Evolutionary conservation across 2,888 invertebrate genomes (phyloP), one percentile per base, ranked within the genome.

Genomic region (Acheta domesticus): DNA sequence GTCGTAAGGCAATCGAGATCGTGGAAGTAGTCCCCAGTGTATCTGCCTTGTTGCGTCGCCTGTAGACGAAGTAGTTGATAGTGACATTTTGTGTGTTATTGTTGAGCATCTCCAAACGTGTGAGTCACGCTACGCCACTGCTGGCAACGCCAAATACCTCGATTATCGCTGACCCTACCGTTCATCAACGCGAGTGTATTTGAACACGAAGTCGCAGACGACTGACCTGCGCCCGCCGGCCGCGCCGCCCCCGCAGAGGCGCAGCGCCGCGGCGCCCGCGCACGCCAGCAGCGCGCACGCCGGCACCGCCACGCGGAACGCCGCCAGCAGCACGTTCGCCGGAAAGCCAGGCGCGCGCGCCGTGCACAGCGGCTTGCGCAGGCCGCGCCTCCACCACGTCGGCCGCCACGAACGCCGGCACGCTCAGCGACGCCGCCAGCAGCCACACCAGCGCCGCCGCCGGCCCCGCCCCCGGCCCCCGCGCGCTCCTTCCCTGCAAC

Each of bases 341-440:
- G 62, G 8, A 11, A 62, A 62, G 62, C 62, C 62, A 11, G 12
- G 62, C 62, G 62, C 14, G 62, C 62, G 62, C 62, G 62, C 62
- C n/a, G 62, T 62, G 62, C 62, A 62, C n/a, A 62, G 62, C 14
- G 62, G 16, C 14, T n/a, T 62, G 62, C 62, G 12, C 16, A 11
- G 62, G 62, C 62, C 62, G 62, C 62, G 62, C 62, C n/a, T 62
- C 62, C 62, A 62, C 62, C 62, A 62, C n/a, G 62, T 62, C 62
- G 3, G 62, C 62, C n/a, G 62, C 62, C 62, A 62, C 62, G 62
- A 62, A 62, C 14, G 62, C 62, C 16, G 62, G 62, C 62, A 62
- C 62, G 62, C 62, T 62, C 62, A 62, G n/a, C 62, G 62, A 62
- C 62, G 62, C 62, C 14, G 62, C 62, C n/a, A 62, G 62, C 16